Evolutionary conservation across 1,140 invertebrate genomes (phyloP).

Genomic region (Brachionus sp.): DNA sequence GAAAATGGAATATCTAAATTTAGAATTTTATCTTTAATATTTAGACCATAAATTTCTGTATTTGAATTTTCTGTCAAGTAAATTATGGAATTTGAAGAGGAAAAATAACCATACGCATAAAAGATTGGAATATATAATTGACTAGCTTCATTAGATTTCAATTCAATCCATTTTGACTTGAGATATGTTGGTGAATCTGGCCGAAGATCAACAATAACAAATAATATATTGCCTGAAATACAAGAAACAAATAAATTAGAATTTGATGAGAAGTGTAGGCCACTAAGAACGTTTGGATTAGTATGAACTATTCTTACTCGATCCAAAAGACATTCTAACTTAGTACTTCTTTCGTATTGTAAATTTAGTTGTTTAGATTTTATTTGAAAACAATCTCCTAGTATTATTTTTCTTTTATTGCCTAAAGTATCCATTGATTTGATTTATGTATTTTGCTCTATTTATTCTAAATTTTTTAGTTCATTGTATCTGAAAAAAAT

Average conservation of each 20-base stretch:
- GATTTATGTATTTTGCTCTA: neutral
- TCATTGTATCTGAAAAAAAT: neutral
- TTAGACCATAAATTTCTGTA: neutral
- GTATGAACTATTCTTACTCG: neutral
- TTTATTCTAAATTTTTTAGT: neutral
- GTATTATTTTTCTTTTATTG: neutral
- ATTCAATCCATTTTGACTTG: neutral
- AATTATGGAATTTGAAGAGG: neutral
- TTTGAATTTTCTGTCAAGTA: neutral
- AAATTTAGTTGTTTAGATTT: too few species aligned
- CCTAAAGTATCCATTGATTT: neutral
- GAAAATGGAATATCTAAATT: neutral
- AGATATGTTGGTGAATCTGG: neutral
- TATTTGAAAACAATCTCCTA: neutral
- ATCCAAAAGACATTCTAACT: neutral
- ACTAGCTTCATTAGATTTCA: neutral
- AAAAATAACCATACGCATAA: conserved; percentile 12
- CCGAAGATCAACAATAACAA: conserved; percentile 19
- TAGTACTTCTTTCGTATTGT: neutral
- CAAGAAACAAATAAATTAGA: neutral
- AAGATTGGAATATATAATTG: neutral
- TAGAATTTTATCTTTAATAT: neutral
- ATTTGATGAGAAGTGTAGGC: neutral
- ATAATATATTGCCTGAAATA: neutral
- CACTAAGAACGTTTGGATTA: neutral